Evolutionary conservation across 2,888 invertebrate species (phyloP), one percentile per base, ranked within the genome.

Genomic region (Melitaea athalia): DNA sequence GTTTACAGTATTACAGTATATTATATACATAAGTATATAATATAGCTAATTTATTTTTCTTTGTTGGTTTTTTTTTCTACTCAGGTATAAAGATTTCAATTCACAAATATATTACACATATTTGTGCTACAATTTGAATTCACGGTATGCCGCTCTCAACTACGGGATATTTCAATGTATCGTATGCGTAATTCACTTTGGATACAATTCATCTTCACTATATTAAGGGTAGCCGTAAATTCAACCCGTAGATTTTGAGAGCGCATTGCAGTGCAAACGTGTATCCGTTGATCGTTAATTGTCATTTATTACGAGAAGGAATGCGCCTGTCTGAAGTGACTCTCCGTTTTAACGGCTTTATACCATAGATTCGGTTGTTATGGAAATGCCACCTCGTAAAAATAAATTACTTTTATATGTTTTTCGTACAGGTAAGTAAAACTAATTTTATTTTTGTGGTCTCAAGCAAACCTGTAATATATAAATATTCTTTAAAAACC

Each of bases 221-320:
- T 38, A 57, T 57, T 42, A 57, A 15, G 42, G 57, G 42, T 57
- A 31, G 57, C 57, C 15, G 38, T 57, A 57, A 42, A n/a, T 57
- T 15, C 38, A 57, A 42, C 38, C 57, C 31, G 57, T 57, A 57
- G 57, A 57, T 57, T 57, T 42, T 59, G 43, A 4, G 31, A 55
- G 55, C 70, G 62, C 65, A 70, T 67, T 61, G 55, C 69, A 67
- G 57, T 57, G 42, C 63, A 38, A 42, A 42, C 38, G 24, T 57
- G 59, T 53, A 68, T 67, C 60, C 50, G 67, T 66, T 52, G 15
- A 62, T 65, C 68, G 50, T 75, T 81, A 81, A 82, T 81, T 80
- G 81, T 81, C 81, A 79, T 81, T 81, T 81, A 81, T 81, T 81
- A 79, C 77, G 61, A 69, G 67, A 70, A 65, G 75, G 75, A 75